These are phyloP conservation scores for Eulimnadia texana DNA, from an alignment of 1,140 invertebrate species.

Conservation along the genomic window DNA sequence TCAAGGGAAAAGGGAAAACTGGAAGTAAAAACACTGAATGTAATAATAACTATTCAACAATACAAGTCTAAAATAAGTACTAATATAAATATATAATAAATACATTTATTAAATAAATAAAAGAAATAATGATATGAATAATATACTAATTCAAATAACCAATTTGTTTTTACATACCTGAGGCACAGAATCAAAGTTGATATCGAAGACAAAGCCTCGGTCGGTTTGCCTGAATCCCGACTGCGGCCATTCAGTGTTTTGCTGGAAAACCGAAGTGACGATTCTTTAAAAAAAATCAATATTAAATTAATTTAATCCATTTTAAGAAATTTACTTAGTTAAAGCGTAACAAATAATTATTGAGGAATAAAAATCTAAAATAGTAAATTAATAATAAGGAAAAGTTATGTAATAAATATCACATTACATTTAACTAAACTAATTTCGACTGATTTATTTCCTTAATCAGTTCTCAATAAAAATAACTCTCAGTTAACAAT, in stretches of 20 bases:
- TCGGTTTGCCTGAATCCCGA: constrained; percentile 58
- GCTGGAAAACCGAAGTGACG: constrained; percentile 49
- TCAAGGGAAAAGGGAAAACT: too few species aligned
- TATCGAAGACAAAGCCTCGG: constrained; percentile 45
- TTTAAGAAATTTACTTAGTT: constrained; percentile 24
- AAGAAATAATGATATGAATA: background rate
- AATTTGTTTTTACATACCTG: constrained; percentile 29
- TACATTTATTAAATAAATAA: background rate
- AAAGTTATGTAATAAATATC: too few species aligned
- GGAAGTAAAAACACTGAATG: too few species aligned
- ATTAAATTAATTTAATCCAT: constrained; percentile 8
- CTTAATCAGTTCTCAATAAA: too few species aligned
- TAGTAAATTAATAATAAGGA: background rate
- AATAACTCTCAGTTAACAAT: too few species aligned
- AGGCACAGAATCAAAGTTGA: constrained; percentile 43
- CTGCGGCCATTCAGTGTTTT: constrained; percentile 55
- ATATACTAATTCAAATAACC: background rate
- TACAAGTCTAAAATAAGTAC: too few species aligned
- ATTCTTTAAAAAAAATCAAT: constrained; percentile 35
- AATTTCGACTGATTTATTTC: too few species aligned
- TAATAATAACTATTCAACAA: too few species aligned
- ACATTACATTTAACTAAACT: too few species aligned
- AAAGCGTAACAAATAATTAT: too few species aligned
- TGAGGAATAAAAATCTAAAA: constrained; percentile 14
- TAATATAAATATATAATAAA: too few species aligned